Percentiles rank a stretch among this genome's conserved stretches.
phyloP scores from a whole-genome alignment of 2,797 vertebrate species.

The Merluccius polli region DNA sequence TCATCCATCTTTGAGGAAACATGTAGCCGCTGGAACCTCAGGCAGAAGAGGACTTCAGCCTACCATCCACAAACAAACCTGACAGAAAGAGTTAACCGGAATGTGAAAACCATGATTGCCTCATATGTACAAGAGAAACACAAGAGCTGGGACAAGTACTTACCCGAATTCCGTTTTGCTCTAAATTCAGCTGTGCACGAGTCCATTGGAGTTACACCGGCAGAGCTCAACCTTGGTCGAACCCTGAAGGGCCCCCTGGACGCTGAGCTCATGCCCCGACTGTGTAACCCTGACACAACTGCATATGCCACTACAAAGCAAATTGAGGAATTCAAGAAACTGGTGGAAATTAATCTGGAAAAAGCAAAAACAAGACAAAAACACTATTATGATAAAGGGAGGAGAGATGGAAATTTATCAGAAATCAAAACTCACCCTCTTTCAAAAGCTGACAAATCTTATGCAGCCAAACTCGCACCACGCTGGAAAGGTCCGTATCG shows the following conservation, averaged over 20 bases:
- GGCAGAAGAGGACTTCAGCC: not conserved
- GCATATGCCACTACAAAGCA: too few relatives aligned
- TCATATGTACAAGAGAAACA: constrained; percentile 3
- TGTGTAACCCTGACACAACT: not conserved
- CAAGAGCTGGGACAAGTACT: constrained; percentile 2
- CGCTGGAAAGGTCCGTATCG: too few relatives aligned
- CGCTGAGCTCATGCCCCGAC: not conserved
- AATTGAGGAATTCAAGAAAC: too few relatives aligned
- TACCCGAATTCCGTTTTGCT: constrained; percentile 10
- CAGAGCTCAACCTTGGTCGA: not conserved
- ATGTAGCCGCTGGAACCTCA: not conserved
- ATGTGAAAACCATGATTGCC: constrained; percentile 10
- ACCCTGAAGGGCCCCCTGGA: not conserved
- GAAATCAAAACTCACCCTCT: too few relatives aligned
- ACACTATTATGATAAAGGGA: too few relatives aligned
- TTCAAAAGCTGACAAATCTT: too few relatives aligned
- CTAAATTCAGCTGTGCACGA: constrained; percentile 4
- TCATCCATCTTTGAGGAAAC: constrained; percentile 7
- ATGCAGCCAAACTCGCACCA: too few relatives aligned
- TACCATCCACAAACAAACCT: constrained; percentile 5
- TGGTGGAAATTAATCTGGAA: too few relatives aligned
- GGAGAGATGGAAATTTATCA: too few relatives aligned
- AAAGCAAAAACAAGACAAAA: too few relatives aligned
- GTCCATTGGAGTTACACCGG: constrained; percentile 7
- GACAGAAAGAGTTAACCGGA: not conserved